Evolutionary conservation across 2,888 invertebrate species (phyloP).

Genomic region (Palloptera scutellata): DNA sequence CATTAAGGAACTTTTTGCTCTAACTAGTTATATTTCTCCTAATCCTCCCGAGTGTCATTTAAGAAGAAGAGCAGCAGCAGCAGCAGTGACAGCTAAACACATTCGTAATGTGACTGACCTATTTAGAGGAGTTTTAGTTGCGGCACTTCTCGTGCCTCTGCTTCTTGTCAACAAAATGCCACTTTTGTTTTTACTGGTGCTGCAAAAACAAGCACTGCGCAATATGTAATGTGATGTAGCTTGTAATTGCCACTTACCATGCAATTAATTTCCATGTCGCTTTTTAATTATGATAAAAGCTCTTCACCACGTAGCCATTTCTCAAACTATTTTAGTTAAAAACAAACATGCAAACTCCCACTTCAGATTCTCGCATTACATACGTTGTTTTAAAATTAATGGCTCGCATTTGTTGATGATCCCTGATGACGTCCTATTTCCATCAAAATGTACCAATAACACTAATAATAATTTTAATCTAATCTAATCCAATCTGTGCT

Average conservation of each 20-base stretch:
- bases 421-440: too few species aligned
- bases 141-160: slow-evolving; percentile 35
- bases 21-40: slow-evolving; percentile 35
- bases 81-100: slow-evolving; percentile 28
- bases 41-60: slow-evolving; percentile 29
- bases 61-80: slow-evolving; percentile 28
- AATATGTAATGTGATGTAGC: too few species aligned
- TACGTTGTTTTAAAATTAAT: too few species aligned
- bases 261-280: slow-evolving; percentile 10
- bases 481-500: too few species aligned
- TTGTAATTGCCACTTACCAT: background rate
- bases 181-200: slow-evolving; percentile 41
- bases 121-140: slow-evolving; percentile 49
- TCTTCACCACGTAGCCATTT: background rate
- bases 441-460: too few species aligned
- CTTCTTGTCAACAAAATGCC: slow-evolving; percentile 17
- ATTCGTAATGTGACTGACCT: slow-evolving; percentile 56
- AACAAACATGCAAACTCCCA: too few species aligned
- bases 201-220: too few species aligned
- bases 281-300: slow-evolving; percentile 18
- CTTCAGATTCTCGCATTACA: too few species aligned
- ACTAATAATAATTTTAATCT: too few species aligned
- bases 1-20: slow-evolving; percentile 41
- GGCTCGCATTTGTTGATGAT: too few species aligned
- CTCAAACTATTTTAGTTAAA: too few species aligned